These are phyloP conservation scores for Arctopsyche grandis DNA, from an alignment of 1,140 invertebrate genomes.

Conservation along the genomic window DNA sequence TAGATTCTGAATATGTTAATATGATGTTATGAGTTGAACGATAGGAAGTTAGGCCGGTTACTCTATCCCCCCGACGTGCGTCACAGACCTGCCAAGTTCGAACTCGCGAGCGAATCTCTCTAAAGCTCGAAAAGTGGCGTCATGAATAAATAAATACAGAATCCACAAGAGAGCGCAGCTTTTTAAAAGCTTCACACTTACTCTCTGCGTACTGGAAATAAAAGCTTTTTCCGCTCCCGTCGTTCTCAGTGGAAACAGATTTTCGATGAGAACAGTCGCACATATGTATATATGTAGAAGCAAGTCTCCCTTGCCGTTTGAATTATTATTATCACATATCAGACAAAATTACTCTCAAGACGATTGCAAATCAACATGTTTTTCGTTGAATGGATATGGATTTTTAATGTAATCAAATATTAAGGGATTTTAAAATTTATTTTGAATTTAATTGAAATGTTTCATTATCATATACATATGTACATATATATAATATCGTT, in stretches of 20 bases:
- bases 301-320: neutral
- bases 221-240: slow-evolving; percentile 26
- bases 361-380: too few relatives aligned
- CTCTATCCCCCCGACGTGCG: neutral
- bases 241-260: neutral
- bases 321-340: neutral
- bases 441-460: too few relatives aligned
- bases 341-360: too few relatives aligned
- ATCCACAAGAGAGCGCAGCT: neutral
- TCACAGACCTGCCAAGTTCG: slow-evolving; percentile 14
- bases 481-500: too few relatives aligned
- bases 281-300: neutral
- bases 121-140: slow-evolving; percentile 35
- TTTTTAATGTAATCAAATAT: too few relatives aligned
- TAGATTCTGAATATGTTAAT: too few relatives aligned
- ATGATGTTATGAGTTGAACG: too few relatives aligned
- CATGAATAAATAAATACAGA: slow-evolving; percentile 38
- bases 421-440: too few relatives aligned
- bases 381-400: too few relatives aligned
- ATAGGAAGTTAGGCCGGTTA: too few relatives aligned
- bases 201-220: neutral
- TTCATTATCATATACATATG: too few relatives aligned
- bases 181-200: slow-evolving; percentile 38
- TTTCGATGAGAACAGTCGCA: neutral
- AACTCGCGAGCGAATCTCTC: slow-evolving; percentile 32